Conservation (phyloP, 1,140 invertebrate genomes). For the Spodoptera litura region DNA sequence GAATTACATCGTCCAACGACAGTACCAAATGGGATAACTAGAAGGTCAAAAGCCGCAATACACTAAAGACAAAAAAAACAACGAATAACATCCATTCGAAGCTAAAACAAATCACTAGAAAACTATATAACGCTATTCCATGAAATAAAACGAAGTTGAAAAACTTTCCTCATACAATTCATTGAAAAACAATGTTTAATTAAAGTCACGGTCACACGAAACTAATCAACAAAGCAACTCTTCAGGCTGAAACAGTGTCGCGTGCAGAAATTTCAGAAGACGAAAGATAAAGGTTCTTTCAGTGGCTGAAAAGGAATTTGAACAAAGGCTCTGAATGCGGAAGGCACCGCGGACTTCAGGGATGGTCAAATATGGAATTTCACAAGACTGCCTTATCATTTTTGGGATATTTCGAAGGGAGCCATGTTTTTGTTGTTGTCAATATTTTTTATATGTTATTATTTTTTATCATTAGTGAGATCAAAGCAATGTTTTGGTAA, state of each 20-base stretch:
- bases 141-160: not conserved
- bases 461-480: no score
- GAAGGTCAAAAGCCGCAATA: no score
- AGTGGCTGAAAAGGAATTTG: slow-evolving; percentile 51
- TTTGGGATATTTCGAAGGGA: not conserved
- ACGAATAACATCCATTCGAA: no score
- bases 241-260: slow-evolving; percentile 41
- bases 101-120: not conserved
- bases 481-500: no score
- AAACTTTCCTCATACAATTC: not conserved
- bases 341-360: slow-evolving; percentile 23
- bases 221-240: slow-evolving; percentile 19
- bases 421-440: not conserved
- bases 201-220: slow-evolving; percentile 18
- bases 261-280: slow-evolving; percentile 50
- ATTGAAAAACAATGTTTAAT: slow-evolving; percentile 4
- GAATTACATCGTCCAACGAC: no score
- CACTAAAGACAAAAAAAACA: no score
- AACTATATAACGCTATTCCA: not conserved
- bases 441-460: no score
- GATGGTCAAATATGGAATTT: slow-evolving; percentile 25
- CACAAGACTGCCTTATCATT: not conserved
- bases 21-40: no score
- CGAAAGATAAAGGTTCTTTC: slow-evolving; percentile 52
- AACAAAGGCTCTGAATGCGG: slow-evolving; percentile 50